Percentiles rank a stretch among this genome's conserved stretches.
Conservation (phyloP, 2,113 vertebrate genomes). For the Xerus inauris region DNA sequence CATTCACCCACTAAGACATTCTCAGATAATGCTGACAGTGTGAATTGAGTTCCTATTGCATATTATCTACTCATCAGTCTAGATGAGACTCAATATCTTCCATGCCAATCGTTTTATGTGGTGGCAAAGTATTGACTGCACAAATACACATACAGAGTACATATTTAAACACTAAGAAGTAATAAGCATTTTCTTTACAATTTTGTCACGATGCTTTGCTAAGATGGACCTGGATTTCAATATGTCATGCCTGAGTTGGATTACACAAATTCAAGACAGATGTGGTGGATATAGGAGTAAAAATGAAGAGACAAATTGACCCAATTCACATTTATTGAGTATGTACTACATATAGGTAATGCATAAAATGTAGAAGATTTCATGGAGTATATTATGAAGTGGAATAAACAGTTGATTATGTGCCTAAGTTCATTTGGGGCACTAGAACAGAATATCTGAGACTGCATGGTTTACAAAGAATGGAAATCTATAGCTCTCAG, state of each 20-base stretch:
- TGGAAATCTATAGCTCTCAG: neutral
- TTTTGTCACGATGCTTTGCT: neutral
- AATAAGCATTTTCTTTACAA: neutral
- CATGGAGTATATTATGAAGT: neutral
- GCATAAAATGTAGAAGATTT: neutral
- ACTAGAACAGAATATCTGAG: neutral
- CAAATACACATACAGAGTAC: neutral
- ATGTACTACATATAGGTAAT: neutral
- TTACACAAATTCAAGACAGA: neutral
- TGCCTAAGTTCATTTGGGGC: neutral
- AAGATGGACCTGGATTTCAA: neutral
- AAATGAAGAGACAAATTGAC: neutral
- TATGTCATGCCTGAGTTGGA: neutral
- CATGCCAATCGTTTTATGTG: neutral
- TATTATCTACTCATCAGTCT: neutral
- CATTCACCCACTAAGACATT: neutral
- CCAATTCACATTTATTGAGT: neutral
- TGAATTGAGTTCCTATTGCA: neutral
- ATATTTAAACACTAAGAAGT: neutral
- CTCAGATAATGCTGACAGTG: neutral
- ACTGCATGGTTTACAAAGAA: neutral
- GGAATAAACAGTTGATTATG: neutral
- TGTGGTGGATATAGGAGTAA: neutral
- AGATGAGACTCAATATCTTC: neutral
- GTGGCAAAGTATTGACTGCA: neutral